Evolutionary conservation across 2,888 invertebrate genomes (phyloP), one percentile per base, ranked within the genome.

Genomic region (Dolichomitus sp.): DNA sequence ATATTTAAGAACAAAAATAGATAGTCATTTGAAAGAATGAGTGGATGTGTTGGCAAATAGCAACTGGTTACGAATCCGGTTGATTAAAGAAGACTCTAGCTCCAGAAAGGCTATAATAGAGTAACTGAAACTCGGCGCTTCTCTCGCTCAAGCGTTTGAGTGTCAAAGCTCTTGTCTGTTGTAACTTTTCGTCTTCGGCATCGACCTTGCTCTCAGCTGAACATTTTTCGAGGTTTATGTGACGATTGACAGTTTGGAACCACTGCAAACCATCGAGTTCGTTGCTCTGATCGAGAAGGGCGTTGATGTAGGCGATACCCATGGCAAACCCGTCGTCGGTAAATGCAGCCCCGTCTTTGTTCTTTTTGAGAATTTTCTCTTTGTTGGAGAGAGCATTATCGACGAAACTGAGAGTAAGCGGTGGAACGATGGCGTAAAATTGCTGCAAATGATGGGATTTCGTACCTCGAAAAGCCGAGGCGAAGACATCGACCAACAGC

Each of bases 251-350:
- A 2, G 98, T 97, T 88, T 97, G 96, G 92, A 99, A 99, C 99
- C 99, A 99, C 93, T 99, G 98, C 6, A 99, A 94, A 0, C 98
- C 96, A 94, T 99, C 98, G 92, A 99, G 97, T 89, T 98, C 97
- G 23, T 94, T 92, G 88, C 95, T 95, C 94, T 99, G 99, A 92
- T 98, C 97, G 59, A 99, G 94, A 81, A 99, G 95, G 91, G 98
- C 98, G 81, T 99, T 95, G 87, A 99, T 97, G 91, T 99, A 99
- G 0, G 99, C 98, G 45, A 97, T 94, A 92, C 99, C 99, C 96
- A 99, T 98, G 4, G 99, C 97, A 94, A 99, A 99, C 14, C 99
- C 99, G 94, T 99, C 99, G 94, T 99, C 99, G 12, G 99, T 99
- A 92, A 99, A 99, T 0, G 98, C 96, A 66, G 98, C 97, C 14